phyloP scores from a whole-genome alignment of 2,113 vertebrate species.

The Capra hircus region DNA sequence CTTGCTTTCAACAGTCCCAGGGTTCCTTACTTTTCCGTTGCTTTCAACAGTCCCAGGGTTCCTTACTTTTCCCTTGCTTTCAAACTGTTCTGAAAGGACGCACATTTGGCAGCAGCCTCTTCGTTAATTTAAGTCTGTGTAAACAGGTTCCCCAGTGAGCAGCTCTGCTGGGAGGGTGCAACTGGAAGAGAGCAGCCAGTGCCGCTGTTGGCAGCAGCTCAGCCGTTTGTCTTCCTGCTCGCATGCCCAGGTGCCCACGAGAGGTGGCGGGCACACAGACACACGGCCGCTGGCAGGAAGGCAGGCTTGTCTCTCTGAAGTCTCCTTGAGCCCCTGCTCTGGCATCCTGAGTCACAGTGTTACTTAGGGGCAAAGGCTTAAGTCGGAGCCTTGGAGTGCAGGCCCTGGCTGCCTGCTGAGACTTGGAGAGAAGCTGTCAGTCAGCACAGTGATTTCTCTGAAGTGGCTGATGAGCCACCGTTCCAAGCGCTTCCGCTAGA shows the following conservation, averaged over 20 bases:
- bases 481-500: neutral
- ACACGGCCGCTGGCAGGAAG: neutral
- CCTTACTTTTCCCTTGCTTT: neutral
- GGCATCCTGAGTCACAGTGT: neutral
- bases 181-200: neutral
- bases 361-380: neutral
- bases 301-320: neutral
- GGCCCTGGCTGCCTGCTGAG: neutral
- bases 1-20: neutral
- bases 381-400: neutral
- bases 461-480: neutral
- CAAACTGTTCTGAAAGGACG: neutral
- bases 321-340: neutral
- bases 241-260: neutral
- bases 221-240: neutral
- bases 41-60: neutral
- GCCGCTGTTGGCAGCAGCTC: accelerated
- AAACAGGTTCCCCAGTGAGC: neutral
- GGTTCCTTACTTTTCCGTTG: neutral
- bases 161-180: too few species aligned
- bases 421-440: neutral
- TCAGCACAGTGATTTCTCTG: neutral
- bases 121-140: neutral
- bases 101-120: neutral
- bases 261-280: neutral